Percentiles rank a stretch among this genome's conserved stretches.
phyloP scores from a whole-genome alignment of 2,888 invertebrate genomes.

The Epirrita christyi region DNA sequence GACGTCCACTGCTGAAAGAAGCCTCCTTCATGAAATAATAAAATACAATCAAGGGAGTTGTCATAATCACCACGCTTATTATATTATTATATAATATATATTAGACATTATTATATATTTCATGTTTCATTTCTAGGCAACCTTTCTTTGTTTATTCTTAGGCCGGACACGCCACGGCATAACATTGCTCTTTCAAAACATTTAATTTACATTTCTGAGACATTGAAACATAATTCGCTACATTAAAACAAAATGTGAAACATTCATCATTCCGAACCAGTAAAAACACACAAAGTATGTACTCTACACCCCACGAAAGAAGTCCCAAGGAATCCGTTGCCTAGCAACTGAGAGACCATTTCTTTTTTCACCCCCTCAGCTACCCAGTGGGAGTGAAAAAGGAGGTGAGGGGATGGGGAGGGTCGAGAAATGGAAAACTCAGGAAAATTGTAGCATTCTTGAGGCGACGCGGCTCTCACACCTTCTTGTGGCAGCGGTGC shows the following conservation, averaged over 20 bases:
- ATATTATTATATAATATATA: too few species aligned
- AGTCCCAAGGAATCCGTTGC: conserved; percentile 60
- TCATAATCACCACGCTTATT: too few species aligned
- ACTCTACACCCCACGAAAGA: conserved; percentile 33
- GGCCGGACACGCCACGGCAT: too few species aligned
- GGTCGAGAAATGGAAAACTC: conserved; percentile 84
- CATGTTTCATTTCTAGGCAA: too few species aligned
- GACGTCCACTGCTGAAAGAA: too few species aligned
- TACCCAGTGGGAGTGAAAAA: conserved; percentile 26
- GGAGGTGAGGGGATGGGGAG: conserved; percentile 48
- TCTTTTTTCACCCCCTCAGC: conserved; percentile 64
- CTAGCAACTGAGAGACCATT: conserved; percentile 74
- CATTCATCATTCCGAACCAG: conserved; percentile 16
- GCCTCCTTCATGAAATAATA: too few species aligned
- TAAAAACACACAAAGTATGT: conserved; percentile 12
- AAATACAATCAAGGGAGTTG: too few species aligned
- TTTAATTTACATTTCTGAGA: too few species aligned
- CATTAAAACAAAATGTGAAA: not conserved
- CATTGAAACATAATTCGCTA: too few species aligned
- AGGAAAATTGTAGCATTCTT: conserved; percentile 85
- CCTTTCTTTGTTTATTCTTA: too few species aligned
- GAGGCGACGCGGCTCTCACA: conserved; percentile 83
- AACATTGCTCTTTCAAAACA: too few species aligned
- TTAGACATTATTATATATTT: too few species aligned
- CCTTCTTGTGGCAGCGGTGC: conserved; percentile 70